Percentiles rank a stretch among this genome's conserved stretches.
Conservation (phyloP, 2,797 vertebrate species). For the Nyctalus aviator region DNA sequence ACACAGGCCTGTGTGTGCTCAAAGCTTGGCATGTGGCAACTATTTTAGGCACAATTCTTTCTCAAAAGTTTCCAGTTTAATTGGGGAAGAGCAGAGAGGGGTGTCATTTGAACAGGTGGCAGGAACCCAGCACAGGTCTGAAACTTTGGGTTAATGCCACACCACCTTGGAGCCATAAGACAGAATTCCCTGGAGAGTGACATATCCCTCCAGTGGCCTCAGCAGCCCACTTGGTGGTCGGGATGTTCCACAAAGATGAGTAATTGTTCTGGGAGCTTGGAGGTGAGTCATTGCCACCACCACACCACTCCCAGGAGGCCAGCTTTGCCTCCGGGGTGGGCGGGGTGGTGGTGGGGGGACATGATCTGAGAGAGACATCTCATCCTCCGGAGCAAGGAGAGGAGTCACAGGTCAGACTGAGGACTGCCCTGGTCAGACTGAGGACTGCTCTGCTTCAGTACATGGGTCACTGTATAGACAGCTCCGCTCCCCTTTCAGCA, state of each 20-base stretch:
- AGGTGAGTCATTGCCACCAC: neutral
- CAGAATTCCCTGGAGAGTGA: constrained; percentile 14
- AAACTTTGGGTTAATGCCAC: neutral
- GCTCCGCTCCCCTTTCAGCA: neutral
- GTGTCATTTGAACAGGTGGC: neutral
- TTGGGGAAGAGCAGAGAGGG: neutral
- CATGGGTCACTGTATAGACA: no score
- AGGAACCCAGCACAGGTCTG: neutral
- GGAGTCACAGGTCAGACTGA: neutral
- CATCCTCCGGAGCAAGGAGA: neutral
- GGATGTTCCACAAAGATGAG: neutral
- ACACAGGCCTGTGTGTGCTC: neutral
- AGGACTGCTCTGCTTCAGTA: no score
- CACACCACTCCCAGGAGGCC: neutral
- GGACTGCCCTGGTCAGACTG: neutral
- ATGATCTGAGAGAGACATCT: neutral
- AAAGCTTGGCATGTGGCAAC: neutral
- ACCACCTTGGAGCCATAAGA: neutral
- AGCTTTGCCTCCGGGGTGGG: no score
- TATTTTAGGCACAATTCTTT: neutral
- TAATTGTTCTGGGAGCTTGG: neutral
- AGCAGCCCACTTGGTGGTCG: neutral
- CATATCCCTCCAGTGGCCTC: neutral
- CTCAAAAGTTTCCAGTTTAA: neutral
- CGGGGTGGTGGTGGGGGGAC: neutral